Conservation (phyloP, 2,797 vertebrate species). For the Saxicola maurus region DNA sequence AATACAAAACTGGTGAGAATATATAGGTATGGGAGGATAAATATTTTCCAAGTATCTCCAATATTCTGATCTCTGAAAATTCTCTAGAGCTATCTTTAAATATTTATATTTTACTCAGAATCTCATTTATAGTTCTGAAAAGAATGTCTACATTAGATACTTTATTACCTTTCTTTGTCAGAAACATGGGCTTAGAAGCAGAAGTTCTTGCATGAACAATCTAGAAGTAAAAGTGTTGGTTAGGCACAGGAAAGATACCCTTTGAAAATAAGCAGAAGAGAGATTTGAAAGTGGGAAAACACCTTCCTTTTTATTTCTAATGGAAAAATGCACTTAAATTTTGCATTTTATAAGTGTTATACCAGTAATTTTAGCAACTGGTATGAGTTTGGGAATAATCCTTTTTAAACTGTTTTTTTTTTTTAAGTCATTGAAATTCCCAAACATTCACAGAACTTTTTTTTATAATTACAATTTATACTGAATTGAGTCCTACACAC, state of each 20-base stretch:
- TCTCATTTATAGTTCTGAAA: background rate
- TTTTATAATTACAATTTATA: background rate
- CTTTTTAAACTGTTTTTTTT: background rate
- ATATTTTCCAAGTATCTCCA: background rate
- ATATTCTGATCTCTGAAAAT: background rate
- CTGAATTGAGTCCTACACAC: background rate
- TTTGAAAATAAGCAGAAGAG: background rate
- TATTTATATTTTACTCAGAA: background rate
- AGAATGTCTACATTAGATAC: background rate
- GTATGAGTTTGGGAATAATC: background rate
- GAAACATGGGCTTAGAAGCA: background rate
- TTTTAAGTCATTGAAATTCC: background rate
- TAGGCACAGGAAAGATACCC: background rate
- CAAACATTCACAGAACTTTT: background rate
- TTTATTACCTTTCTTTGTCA: background rate
- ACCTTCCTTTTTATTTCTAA: background rate
- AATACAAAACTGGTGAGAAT: background rate
- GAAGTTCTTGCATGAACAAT: background rate
- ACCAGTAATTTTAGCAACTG: background rate
- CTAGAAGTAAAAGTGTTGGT: background rate
- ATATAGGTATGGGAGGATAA: background rate
- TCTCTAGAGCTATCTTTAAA: background rate
- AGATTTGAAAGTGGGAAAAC: background rate
- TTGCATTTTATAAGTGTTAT: background rate
- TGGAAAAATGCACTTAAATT: background rate